Evolutionary conservation across 2,797 vertebrate genomes (phyloP).

Genomic region (Ptychadena robeensis): DNA sequence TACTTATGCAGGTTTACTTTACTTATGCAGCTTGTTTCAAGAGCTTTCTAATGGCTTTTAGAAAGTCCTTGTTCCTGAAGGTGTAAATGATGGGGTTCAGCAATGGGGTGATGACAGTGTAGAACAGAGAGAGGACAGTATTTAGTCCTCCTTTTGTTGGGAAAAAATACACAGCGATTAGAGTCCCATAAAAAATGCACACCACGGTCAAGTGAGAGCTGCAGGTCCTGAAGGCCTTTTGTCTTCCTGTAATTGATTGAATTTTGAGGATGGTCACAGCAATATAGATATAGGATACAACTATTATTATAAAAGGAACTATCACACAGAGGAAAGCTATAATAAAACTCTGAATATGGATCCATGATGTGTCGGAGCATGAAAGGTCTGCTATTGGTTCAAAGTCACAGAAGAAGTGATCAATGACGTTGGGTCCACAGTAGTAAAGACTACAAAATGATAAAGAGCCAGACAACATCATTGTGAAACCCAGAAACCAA

Average conservation of each 20-base stretch:
- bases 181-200: background rate
- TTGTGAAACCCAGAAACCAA: background rate
- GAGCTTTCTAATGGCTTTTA: background rate
- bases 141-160: slow-evolving; percentile 7
- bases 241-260: slow-evolving; percentile 1
- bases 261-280: background rate
- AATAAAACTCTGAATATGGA: background rate
- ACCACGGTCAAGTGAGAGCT: slow-evolving; percentile 10
- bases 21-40: too few species aligned
- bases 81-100: slow-evolving; percentile 25
- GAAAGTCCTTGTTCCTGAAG: slow-evolving; percentile 10
- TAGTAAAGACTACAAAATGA: background rate
- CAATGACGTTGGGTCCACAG: slow-evolving; percentile 10
- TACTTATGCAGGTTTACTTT: too few species aligned
- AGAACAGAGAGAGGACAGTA: slow-evolving; percentile 1
- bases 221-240: slow-evolving; percentile 18
- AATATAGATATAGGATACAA: background rate
- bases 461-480: background rate
- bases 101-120: slow-evolving; percentile 5
- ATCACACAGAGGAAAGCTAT: background rate
- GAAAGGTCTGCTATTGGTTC: background rate
- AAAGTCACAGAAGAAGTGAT: slow-evolving; percentile 16
- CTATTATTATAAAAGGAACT: background rate
- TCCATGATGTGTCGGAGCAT: background rate
- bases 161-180: slow-evolving; percentile 1